Percentiles rank a stretch among this genome's conserved stretches.
phyloP scores from a whole-genome alignment of 2,888 invertebrate genomes.

The Archaeoteleia sp. region DNA sequence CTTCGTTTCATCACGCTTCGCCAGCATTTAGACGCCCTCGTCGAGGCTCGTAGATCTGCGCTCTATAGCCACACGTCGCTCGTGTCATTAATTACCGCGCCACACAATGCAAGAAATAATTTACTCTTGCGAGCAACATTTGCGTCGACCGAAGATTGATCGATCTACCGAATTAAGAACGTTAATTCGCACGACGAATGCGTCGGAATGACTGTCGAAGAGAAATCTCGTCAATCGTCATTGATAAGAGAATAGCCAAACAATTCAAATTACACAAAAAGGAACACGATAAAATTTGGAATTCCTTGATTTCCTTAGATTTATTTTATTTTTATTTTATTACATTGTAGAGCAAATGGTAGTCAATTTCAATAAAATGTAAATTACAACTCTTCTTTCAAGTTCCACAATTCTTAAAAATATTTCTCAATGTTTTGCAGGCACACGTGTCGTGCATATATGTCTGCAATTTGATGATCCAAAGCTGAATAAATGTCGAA shows the following conservation, averaged over 20 bases:
- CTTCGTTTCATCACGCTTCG: constrained; percentile 10
- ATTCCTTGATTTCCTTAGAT: too few species aligned
- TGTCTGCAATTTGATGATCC: too few species aligned
- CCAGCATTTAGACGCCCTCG: constrained; percentile 4
- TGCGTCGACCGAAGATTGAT: constrained; percentile 10
- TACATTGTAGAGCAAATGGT: too few species aligned
- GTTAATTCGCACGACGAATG: background rate
- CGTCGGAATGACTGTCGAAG: background rate
- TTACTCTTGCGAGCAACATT: background rate
- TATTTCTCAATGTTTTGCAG: too few species aligned
- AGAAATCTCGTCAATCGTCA: background rate
- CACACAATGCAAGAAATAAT: constrained; percentile 11
- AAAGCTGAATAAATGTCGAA: too few species aligned
- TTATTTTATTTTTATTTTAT: too few species aligned
- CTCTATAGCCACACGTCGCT: constrained; percentile 3
- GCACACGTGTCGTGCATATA: too few species aligned
- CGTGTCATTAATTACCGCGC: constrained; percentile 11
- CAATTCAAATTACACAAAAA: too few species aligned
- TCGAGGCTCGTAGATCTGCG: constrained; percentile 1
- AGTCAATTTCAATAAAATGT: too few species aligned
- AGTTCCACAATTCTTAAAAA: too few species aligned
- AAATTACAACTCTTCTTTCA: too few species aligned
- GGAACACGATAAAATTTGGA: too few species aligned
- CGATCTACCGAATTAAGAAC: constrained; percentile 2
- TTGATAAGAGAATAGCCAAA: background rate